These are phyloP conservation scores for Diuraphis noxia DNA, from an alignment of 1,140 invertebrate species.

Conservation along the genomic window DNA sequence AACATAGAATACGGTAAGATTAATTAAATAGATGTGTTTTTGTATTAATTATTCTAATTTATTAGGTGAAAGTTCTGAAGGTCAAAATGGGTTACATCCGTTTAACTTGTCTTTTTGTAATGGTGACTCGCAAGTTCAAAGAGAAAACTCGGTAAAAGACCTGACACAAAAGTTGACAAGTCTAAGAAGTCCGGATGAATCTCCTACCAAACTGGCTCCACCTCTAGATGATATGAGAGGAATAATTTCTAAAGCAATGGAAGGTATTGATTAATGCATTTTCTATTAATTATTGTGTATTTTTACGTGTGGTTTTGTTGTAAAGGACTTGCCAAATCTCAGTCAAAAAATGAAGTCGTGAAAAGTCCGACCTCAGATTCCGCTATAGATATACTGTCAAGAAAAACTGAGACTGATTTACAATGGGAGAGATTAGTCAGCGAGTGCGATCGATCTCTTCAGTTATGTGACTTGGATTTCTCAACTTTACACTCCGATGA, in stretches of 20 bases:
- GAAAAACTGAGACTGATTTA: slow-evolving; percentile 90
- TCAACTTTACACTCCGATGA: slow-evolving; percentile 86
- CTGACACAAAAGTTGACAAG: slow-evolving; percentile 79
- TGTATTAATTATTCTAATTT: not conserved
- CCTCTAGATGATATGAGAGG: slow-evolving; percentile 73
- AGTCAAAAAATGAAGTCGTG: slow-evolving; percentile 65
- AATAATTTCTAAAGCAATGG: slow-evolving; percentile 89
- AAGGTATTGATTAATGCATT: slow-evolving; percentile 64
- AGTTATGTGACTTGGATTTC: slow-evolving; percentile 95
- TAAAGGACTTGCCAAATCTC: slow-evolving; percentile 58
- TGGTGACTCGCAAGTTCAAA: slow-evolving; percentile 52
- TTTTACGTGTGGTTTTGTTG: not conserved
- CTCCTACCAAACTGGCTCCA: slow-evolving; percentile 59
- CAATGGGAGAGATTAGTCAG: slow-evolving; percentile 92
- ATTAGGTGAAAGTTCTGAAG: slow-evolving; percentile 35
- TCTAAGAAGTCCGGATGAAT: slow-evolving; percentile 66
- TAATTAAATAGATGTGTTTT: not conserved
- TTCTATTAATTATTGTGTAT: not conserved
- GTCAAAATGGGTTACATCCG: slow-evolving; percentile 23
- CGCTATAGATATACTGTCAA: slow-evolving; percentile 66
- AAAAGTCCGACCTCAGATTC: slow-evolving; percentile 70
- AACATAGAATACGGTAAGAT: not conserved
- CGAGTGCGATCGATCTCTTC: slow-evolving; percentile 78
- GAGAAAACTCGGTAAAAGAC: slow-evolving; percentile 83
- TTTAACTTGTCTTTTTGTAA: slow-evolving; percentile 36